Conservation (phyloP, 1,140 invertebrate species). For the Pseudomyrmex gracilis region DNA sequence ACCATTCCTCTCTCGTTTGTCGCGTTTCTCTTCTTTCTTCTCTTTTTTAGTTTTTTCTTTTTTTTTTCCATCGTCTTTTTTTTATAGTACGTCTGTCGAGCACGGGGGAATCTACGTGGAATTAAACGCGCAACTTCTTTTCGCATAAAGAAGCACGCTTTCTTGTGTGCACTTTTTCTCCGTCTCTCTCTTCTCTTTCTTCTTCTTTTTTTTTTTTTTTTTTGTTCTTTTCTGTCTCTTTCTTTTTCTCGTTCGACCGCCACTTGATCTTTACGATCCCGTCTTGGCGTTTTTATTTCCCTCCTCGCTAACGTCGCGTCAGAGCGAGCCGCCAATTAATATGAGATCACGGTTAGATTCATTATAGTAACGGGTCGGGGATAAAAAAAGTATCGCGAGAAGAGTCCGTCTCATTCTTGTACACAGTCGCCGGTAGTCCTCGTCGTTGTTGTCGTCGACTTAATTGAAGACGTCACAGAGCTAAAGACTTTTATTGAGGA, state of each 20-base stretch:
- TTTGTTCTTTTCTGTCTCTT: neutral
- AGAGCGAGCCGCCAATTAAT: conserved; percentile 59
- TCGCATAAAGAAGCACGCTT: conserved; percentile 46
- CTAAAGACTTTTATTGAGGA: conserved; percentile 56
- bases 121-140: conserved; percentile 58
- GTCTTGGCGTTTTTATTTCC: conserved; percentile 19
- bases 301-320: conserved; percentile 27
- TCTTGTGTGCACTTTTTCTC: conserved; percentile 14
- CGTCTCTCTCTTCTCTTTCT: neutral
- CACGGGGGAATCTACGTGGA: conserved; percentile 46
- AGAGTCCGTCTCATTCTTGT: neutral
- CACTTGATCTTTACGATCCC: conserved; percentile 51
- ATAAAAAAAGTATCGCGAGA: conserved; percentile 58
- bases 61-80: conserved; percentile 37
- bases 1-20: neutral
- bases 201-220: neutral
- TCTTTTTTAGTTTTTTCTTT: neutral
- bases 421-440: neutral
- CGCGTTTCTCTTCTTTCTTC: neutral
- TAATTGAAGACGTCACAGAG: conserved; percentile 56
- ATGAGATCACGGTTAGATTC: conserved; percentile 56
- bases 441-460: conserved; percentile 34
- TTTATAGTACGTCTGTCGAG: conserved; percentile 51
- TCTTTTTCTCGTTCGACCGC: neutral
- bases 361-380: conserved; percentile 50